phyloP scores from a whole-genome alignment of 2,113 vertebrate genomes.

The Zosterops borbonicus region DNA sequence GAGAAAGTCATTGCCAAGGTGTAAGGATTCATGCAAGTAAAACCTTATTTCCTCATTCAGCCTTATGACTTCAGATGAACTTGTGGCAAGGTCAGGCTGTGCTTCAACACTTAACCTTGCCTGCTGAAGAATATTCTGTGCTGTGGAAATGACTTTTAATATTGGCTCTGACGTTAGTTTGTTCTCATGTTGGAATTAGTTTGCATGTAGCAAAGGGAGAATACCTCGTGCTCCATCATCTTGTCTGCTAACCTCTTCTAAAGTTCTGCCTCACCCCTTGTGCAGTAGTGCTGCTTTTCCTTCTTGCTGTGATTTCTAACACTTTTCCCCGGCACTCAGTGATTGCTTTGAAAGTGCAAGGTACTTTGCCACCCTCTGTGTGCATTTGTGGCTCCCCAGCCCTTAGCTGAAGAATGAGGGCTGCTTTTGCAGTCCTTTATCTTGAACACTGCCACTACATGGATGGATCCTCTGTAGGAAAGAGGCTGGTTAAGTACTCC shows the following conservation, averaged over 20 bases:
- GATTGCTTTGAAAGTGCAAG: not conserved
- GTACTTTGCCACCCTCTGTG: not conserved
- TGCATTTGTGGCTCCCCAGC: not conserved
- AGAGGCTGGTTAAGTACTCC: not conserved
- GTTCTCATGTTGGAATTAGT: not conserved
- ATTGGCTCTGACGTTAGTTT: not conserved
- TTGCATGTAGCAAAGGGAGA: not conserved
- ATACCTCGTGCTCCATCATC: not conserved
- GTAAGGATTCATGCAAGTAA: not conserved
- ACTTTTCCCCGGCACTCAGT: fast-evolving
- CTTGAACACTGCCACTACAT: not conserved
- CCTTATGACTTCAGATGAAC: not conserved
- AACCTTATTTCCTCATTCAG: not conserved
- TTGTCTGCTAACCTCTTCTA: not conserved
- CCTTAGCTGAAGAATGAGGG: not conserved
- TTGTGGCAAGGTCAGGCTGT: not conserved
- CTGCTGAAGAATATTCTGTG: not conserved
- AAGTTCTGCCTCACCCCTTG: not conserved
- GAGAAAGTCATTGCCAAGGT: not conserved
- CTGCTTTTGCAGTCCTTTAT: not conserved
- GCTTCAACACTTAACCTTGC: not conserved
- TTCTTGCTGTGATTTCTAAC: not conserved
- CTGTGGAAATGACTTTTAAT: not conserved
- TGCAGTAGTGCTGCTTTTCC: not conserved
- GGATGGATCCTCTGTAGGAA: not conserved